Percentiles rank a stretch among this genome's conserved stretches.
Conservation (phyloP, 30 jellyfish, hydroid and myxozoan species). For the Hydractinia echinata region DNA sequence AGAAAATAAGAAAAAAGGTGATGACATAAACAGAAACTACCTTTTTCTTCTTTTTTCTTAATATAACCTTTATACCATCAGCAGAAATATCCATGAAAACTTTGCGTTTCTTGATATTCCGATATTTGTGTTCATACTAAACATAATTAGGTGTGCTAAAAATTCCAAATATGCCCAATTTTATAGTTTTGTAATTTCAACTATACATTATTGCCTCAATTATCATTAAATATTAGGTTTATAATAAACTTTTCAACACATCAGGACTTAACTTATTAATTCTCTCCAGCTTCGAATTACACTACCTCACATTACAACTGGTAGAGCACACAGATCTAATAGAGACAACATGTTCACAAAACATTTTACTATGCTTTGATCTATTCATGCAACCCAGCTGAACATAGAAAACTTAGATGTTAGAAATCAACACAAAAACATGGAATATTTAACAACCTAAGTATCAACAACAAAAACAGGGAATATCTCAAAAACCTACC, state of each 20-base stretch:
- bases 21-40: not conserved
- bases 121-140: constrained; percentile 92
- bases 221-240: too few relatives aligned
- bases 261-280: too few relatives aligned
- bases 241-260: too few relatives aligned
- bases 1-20: not conserved
- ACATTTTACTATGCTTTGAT: too few relatives aligned
- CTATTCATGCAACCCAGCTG: not conserved
- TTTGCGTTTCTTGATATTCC: constrained; percentile 85
- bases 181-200: too few relatives aligned
- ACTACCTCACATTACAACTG: too few relatives aligned
- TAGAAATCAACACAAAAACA: not conserved
- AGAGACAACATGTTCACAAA: too few relatives aligned
- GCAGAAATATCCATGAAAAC: constrained; percentile 76
- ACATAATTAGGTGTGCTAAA: not conserved
- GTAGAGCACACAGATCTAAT: too few relatives aligned
- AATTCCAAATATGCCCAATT: not conserved
- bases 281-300: too few relatives aligned
- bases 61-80: constrained; percentile 64
- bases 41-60: constrained; percentile 64
- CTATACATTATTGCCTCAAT: too few relatives aligned
- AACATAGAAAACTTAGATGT: not conserved
- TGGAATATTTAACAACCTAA: not conserved
- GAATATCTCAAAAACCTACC: constrained; percentile 35
- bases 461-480: not conserved